Evolutionary conservation across 1,140 invertebrate genomes (phyloP).

Genomic region (Zaprionus ghesquierei): DNA sequence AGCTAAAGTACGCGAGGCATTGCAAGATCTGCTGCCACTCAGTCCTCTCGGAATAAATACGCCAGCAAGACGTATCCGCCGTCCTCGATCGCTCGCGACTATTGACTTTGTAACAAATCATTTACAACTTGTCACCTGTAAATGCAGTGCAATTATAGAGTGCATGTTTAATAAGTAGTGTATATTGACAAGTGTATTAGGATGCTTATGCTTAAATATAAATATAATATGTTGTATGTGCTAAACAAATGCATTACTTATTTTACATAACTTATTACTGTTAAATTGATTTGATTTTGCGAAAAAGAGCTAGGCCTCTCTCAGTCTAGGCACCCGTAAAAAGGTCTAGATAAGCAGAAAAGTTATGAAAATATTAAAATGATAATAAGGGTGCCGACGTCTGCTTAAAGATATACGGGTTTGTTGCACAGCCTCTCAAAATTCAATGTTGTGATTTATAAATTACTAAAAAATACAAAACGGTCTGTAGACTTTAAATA

Average conservation of each 20-base stretch:
- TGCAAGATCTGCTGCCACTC: constrained; percentile 58
- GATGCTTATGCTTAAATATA: not conserved
- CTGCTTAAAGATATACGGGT: too few species aligned
- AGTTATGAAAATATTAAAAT: not conserved
- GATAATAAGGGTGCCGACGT: not conserved
- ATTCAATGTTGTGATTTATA: not conserved
- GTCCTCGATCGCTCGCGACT: constrained; percentile 14
- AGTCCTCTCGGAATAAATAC: constrained; percentile 57
- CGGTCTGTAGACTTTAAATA: not conserved
- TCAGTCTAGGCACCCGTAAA: too few species aligned
- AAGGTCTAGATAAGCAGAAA: too few species aligned
- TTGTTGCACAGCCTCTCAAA: not conserved
- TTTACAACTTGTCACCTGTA: constrained; percentile 27
- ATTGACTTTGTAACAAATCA: constrained; percentile 47
- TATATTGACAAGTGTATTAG: not conserved
- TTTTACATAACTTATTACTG: too few species aligned
- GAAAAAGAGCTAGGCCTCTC: too few species aligned
- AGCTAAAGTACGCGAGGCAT: constrained; percentile 61
- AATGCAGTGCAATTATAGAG: constrained; percentile 39
- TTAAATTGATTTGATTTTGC: too few species aligned
- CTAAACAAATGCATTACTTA: not conserved
- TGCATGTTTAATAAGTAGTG: too few species aligned
- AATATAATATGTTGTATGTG: not conserved
- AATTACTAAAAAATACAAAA: not conserved
- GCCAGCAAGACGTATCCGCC: constrained; percentile 44